Percentiles rank a stretch among this genome's conserved stretches.
Conservation (phyloP, 2,888 invertebrate genomes). For the Hirtodrosophila confusa region DNA sequence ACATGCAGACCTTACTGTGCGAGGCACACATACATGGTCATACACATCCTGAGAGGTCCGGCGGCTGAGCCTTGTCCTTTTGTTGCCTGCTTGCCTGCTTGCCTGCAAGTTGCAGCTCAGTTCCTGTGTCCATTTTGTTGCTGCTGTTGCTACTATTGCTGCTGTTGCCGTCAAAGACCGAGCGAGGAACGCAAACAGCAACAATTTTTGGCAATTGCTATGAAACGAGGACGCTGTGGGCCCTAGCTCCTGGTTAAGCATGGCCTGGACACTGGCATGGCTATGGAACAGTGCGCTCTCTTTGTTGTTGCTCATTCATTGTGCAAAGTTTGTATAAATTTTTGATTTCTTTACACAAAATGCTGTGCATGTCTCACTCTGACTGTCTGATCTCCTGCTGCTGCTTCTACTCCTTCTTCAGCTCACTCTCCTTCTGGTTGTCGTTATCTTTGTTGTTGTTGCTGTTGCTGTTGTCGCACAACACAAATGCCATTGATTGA, state of each 20-base stretch:
- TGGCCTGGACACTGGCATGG: conserved; percentile 47
- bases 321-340: conserved; percentile 80
- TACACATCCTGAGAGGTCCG: conserved; percentile 67
- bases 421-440: conserved; percentile 4
- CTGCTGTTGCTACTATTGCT: conserved; percentile 14
- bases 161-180: conserved; percentile 53
- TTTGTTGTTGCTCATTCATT: conserved; percentile 78
- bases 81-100: conserved; percentile 28
- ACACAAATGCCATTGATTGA: conserved; percentile 80
- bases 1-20: conserved; percentile 37
- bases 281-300: conserved; percentile 37
- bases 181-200: conserved; percentile 53
- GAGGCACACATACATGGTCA: conserved; percentile 13
- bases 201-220: conserved; percentile 79
- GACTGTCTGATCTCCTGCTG: conserved; percentile 53
- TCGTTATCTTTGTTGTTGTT: conserved; percentile 17
- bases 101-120: conserved; percentile 46
- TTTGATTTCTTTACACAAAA: conserved; percentile 81
- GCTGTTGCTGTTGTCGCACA: conserved; percentile 54
- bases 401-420: conserved; percentile 12
- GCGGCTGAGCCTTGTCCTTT: conserved; percentile 59
- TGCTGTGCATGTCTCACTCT: conserved; percentile 76
- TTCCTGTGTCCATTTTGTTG: conserved; percentile 53
- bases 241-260: conserved; percentile 16
- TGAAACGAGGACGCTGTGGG: conserved; percentile 52